Evolutionary conservation across 2,113 vertebrate species (phyloP).

Genomic region (Pollachius pollachius): DNA sequence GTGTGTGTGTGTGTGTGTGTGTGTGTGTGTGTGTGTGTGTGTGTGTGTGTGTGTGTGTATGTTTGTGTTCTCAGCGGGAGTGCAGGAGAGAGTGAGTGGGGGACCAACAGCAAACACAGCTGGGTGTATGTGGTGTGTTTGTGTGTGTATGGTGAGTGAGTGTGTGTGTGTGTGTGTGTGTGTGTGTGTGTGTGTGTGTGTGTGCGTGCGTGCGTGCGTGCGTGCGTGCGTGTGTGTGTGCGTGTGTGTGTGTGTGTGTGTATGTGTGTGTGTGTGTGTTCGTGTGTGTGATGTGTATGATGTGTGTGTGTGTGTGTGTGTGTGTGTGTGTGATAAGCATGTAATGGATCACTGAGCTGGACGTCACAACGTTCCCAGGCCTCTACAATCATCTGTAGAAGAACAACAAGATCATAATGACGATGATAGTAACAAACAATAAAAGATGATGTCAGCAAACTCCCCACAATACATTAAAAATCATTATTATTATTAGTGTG

Average conservation of each 20-base stretch:
- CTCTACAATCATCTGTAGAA: slow-evolving; percentile 7
- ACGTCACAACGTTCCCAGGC: slow-evolving; percentile 32
- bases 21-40: background rate
- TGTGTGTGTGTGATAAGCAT: slow-evolving; percentile 48
- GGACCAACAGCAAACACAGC: too few relatives aligned
- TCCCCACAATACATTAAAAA: too few relatives aligned
- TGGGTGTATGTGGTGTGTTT: too few relatives aligned
- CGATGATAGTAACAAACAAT: too few relatives aligned
- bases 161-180: slow-evolving; percentile 9
- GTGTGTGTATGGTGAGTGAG: too few relatives aligned
- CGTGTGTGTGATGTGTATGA: slow-evolving; percentile 1
- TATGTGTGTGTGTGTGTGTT: slow-evolving; percentile 26
- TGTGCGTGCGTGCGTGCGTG: slow-evolving; percentile 21
- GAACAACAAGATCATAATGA: too few relatives aligned
- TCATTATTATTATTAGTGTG: too few relatives aligned
- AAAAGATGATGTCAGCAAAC: too few relatives aligned
- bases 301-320: slow-evolving; percentile 17
- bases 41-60: background rate
- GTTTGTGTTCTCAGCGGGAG: background rate
- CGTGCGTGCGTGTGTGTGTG: slow-evolving; percentile 25
- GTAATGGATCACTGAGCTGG: slow-evolving; percentile 66
- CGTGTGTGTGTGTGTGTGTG: slow-evolving; percentile 28
- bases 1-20: background rate
- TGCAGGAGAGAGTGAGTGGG: too few relatives aligned
- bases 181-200: slow-evolving; percentile 25